Percentiles rank a stretch among this genome's conserved stretches.
Conservation (phyloP, 2,797 vertebrate species). For the Gephyroberyx darwinii region DNA sequence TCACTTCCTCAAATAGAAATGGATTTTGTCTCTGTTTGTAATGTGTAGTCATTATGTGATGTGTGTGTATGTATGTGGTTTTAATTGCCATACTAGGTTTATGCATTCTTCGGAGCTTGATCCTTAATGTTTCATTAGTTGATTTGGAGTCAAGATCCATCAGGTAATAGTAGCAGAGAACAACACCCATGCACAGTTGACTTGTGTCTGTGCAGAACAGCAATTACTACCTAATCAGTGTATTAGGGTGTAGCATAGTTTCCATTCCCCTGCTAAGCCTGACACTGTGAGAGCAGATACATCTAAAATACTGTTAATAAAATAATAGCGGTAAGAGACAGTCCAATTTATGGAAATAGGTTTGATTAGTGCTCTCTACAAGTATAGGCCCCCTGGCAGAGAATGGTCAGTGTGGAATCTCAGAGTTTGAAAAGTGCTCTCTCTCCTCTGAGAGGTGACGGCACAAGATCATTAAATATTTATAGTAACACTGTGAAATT, state of each 20-base stretch:
- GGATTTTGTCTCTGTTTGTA: slow-evolving; percentile 46
- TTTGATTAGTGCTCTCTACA: slow-evolving; percentile 32
- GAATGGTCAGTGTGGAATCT: slow-evolving; percentile 41
- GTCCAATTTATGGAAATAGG: slow-evolving; percentile 31
- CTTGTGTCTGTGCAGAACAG: slow-evolving; percentile 7
- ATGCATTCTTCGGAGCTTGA: slow-evolving; percentile 8
- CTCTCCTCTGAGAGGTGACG: slow-evolving; percentile 50
- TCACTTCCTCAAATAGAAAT: slow-evolving; percentile 57
- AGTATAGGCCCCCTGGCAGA: slow-evolving; percentile 25
- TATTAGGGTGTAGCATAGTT: not conserved
- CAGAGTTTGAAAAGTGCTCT: slow-evolving; percentile 37
- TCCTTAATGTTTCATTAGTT: slow-evolving; percentile 37
- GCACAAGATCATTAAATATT: slow-evolving; percentile 68
- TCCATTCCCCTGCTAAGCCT: not conserved
- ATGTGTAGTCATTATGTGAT: slow-evolving; percentile 41
- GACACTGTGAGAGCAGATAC: slow-evolving; percentile 8
- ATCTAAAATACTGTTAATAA: not conserved
- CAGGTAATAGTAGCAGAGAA: not conserved
- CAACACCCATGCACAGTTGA: not conserved
- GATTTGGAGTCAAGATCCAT: slow-evolving; percentile 33
- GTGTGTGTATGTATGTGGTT: no score
- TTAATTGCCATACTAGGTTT: slow-evolving; percentile 10
- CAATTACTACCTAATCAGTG: not conserved
- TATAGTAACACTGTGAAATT: slow-evolving; percentile 57
- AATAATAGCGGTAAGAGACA: slow-evolving; percentile 31